Percentiles rank a stretch among this genome's conserved stretches.
phyloP scores from a whole-genome alignment of 2,113 vertebrate genomes.

The Eptesicus fuscus region DNA sequence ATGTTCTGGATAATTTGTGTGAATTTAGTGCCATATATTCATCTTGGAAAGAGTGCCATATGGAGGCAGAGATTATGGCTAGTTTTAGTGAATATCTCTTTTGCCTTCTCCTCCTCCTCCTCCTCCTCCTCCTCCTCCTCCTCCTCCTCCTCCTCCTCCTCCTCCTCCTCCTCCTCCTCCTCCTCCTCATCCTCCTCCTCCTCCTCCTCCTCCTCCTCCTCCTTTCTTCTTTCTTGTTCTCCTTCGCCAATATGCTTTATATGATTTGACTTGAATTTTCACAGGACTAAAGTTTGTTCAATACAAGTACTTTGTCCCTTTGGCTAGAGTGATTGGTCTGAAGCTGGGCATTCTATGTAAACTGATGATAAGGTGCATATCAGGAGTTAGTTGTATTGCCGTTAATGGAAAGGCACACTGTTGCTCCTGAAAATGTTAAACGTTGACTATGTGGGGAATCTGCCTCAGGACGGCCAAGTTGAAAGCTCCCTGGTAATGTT shows the following conservation, averaged over 20 bases:
- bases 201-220: no score
- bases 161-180: no score
- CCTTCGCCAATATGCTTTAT: neutral
- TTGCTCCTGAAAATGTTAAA: neutral
- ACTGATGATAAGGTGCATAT: neutral
- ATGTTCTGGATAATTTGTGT: neutral
- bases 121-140: no score
- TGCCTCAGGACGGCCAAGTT: neutral
- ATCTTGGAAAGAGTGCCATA: neutral
- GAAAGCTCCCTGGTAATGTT: neutral
- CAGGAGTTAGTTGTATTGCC: neutral
- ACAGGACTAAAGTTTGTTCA: neutral
- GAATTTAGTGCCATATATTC: neutral
- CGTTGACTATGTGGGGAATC: neutral
- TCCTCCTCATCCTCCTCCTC: no score
- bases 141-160: no score
- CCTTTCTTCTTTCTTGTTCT: no score
- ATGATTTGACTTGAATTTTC: neutral
- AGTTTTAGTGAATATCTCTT: neutral
- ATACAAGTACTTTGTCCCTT: neutral
- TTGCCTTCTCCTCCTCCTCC: neutral
- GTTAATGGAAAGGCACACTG: fast-evolving
- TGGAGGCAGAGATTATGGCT: neutral
- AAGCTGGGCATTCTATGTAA: neutral
- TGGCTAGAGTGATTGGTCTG: neutral